phyloP scores from a whole-genome alignment of 2,888 invertebrate species.

The Augiades crinisus region DNA sequence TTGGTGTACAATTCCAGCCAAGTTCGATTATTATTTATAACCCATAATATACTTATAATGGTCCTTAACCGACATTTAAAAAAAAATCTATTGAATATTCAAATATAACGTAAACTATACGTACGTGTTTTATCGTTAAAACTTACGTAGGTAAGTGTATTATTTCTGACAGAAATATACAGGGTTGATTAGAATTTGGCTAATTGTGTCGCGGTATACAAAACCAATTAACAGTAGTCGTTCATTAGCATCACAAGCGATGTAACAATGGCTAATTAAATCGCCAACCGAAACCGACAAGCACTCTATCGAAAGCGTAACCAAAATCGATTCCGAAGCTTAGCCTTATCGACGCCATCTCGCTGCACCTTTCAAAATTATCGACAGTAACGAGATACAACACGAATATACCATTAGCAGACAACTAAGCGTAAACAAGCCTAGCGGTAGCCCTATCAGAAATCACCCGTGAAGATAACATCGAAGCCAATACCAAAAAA shows the following conservation, averaged over 20 bases:
- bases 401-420: slow-evolving; percentile 73
- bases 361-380: slow-evolving; percentile 53
- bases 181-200: no score
- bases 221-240: slow-evolving; percentile 7
- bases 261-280: slow-evolving; percentile 21
- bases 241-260: slow-evolving; percentile 14
- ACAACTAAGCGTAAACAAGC: slow-evolving; percentile 61
- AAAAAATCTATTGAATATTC: no score
- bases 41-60: no score
- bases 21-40: no score
- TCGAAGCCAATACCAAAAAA: slow-evolving; percentile 46
- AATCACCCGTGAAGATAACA: slow-evolving; percentile 65
- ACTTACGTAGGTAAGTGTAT: no score
- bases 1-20: no score
- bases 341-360: slow-evolving; percentile 47
- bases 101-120: no score
- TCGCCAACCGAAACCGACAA: slow-evolving; percentile 9
- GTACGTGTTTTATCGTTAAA: no score
- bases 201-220: no score
- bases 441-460: slow-evolving; percentile 65
- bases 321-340: slow-evolving; percentile 32
- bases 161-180: no score
- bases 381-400: slow-evolving; percentile 66
- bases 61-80: no score
- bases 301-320: slow-evolving; percentile 26